Base-by-base conservation (phyloP, 2,113 vertebrate species). In the Theristicus caerulescens region DNA sequence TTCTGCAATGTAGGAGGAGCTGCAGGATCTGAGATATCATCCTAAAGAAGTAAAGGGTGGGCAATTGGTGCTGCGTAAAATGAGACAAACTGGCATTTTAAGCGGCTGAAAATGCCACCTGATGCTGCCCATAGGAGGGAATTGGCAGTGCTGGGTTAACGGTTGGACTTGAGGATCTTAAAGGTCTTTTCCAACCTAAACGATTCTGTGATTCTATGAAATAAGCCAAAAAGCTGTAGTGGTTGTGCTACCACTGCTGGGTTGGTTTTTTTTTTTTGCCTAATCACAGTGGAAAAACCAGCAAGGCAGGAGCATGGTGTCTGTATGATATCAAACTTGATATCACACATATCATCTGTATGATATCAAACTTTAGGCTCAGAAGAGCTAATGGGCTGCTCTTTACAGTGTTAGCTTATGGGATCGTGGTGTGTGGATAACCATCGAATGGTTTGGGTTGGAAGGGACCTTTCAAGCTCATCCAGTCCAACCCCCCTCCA, bases 11-110 rank as follows among this genome's bases (percentile, higher is more conserved):
- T 0, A 31, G 82, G 31, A 65, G 40, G 11, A 79, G 32, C 64
- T 44, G 64, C 19, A 7, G 59, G 59, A 32, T 16, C 27, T 3
- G 11, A 59, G 42, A 42, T 1, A 0, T 0, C 4, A 38, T 42
- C 34, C 13, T 22, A 6, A 55, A 38, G 44, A 46, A 58, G 15
- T 25, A 2, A 62, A 73, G 42, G 21, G 26, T 65, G 36, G 52
- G 44, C 44, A 47, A 65, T 2, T 42, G 29, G 25, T 42, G 73
- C 59, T 31, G 44, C 20, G 2, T 9, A 13, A 64, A 42, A 31
- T 34, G 52, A 51, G 44, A 21, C 11, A 31, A 59, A 82, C 16
- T 13, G 42, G 17, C 3, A 0, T 32, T 52, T 62, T 11, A 10
- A 54, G 16, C 24, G 12, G 2, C 32, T n/a, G 59, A 58, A 90